A percentile compares a stretch with the other conserved stretches of the same genome.
phyloP scores from a whole-genome alignment of 2,113 vertebrate species.

The Mystacornis crossleyi region DNA sequence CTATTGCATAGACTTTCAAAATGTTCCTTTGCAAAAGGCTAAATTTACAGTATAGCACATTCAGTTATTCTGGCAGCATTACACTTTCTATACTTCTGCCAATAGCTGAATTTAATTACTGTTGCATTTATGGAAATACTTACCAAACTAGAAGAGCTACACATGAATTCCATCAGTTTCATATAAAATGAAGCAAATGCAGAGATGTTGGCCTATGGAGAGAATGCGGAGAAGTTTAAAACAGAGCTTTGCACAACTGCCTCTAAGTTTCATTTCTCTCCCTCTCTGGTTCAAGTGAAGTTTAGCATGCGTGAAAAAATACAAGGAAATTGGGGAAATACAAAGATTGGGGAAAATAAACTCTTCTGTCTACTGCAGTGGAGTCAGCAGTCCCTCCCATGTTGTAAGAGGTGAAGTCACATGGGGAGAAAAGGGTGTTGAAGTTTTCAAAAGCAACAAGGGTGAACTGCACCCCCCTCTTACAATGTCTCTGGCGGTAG shows the following conservation, averaged over 20 bases:
- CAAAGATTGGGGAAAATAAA: background rate
- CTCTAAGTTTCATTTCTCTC: background rate
- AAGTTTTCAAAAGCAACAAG: background rate
- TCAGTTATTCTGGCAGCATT: constrained; percentile 11
- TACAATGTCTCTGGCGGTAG: background rate
- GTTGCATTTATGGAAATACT: constrained; percentile 56
- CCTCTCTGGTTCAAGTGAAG: background rate
- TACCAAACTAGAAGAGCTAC: constrained; percentile 22
- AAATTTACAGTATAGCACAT: background rate
- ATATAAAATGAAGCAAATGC: background rate
- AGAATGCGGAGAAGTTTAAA: background rate
- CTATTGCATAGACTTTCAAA: background rate
- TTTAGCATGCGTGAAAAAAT: background rate
- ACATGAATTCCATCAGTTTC: constrained; percentile 1
- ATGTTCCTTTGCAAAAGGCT: background rate
- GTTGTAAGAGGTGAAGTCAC: background rate
- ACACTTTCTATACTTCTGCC: constrained; percentile 3
- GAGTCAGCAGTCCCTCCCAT: background rate
- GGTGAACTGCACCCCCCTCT: background rate
- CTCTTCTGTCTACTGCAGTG: background rate
- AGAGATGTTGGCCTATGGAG: background rate
- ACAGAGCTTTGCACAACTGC: background rate
- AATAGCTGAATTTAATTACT: constrained; percentile 53
- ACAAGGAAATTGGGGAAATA: background rate
- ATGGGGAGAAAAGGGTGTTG: background rate